Evolutionary conservation across 2,113 vertebrate genomes (phyloP).

Genomic region (Mesoclemmys tuberculata): DNA sequence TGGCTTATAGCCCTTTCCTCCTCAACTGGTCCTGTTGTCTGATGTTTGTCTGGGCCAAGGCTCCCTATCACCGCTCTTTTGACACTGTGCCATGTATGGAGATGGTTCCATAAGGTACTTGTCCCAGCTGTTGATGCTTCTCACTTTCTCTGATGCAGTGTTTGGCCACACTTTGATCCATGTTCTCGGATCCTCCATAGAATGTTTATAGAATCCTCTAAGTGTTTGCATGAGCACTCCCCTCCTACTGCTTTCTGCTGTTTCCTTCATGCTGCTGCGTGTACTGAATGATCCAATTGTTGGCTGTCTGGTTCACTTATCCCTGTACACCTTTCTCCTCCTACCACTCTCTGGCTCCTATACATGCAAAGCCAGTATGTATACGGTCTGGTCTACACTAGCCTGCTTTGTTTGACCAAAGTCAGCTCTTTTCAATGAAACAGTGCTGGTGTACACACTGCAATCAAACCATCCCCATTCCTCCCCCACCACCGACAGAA

Average conservation of each 20-base stretch:
- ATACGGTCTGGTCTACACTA: background rate
- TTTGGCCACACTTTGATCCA: background rate
- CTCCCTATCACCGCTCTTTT: background rate
- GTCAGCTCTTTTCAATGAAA: too few species aligned
- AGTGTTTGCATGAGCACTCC: background rate
- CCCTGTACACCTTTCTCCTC: background rate
- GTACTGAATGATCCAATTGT: background rate
- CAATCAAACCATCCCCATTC: too few species aligned
- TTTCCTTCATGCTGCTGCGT: background rate
- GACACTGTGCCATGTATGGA: background rate
- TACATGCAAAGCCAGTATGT: background rate
- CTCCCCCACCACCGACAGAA: too few species aligned
- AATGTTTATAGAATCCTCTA: background rate
- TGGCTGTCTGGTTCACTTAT: background rate
- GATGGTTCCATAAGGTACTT: background rate
- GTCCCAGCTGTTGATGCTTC: background rate
- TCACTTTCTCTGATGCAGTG: background rate
- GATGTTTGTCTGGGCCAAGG: background rate
- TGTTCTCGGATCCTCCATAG: background rate
- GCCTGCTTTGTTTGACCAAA: too few species aligned
- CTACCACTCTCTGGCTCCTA: conserved; percentile 9
- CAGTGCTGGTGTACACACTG: too few species aligned
- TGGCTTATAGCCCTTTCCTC: background rate
- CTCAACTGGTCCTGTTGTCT: background rate
- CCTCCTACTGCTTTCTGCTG: background rate